These are phyloP conservation scores for Drosophila ochracea DNA, from an alignment of 2,888 invertebrate genomes.

Conservation along the genomic window DNA sequence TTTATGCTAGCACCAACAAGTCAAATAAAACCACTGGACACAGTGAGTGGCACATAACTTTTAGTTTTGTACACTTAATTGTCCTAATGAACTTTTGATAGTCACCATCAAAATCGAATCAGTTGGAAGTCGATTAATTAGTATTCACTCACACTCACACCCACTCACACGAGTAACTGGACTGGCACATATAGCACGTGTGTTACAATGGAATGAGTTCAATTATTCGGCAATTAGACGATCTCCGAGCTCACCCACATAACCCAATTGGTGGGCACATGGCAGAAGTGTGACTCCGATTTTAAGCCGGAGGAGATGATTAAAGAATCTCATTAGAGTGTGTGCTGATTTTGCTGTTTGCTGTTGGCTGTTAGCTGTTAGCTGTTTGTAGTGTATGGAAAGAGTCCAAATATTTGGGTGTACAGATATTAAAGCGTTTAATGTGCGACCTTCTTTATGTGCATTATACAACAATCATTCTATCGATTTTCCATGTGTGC, in stretches of 20 bases:
- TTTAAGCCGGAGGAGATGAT: constrained; percentile 11
- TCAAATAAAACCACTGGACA: constrained; percentile 20
- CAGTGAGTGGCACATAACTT: constrained; percentile 38
- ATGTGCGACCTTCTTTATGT: constrained; percentile 68
- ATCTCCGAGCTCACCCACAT: constrained; percentile 24
- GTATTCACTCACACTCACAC: constrained; percentile 42
- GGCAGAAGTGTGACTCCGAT: constrained; percentile 35
- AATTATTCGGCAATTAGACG: constrained; percentile 79
- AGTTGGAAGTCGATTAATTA: constrained; percentile 81
- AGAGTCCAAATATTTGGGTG: constrained; percentile 70
- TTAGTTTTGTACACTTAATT: constrained; percentile 65
- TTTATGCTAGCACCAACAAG: constrained; percentile 6
- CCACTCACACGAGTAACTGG: constrained; percentile 9
- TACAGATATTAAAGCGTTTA: constrained; percentile 73
- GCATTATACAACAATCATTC: constrained; percentile 77
- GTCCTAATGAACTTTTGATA: constrained; percentile 78
- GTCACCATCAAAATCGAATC: constrained; percentile 79
- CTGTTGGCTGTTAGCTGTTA: too few relatives aligned
- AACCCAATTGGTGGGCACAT: constrained; percentile 29
- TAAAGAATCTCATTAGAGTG: constrained; percentile 25
- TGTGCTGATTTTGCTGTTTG: constrained; percentile 9
- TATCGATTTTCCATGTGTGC: constrained; percentile 76
- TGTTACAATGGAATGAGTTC: constrained; percentile 51
- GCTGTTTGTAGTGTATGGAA: not conserved
- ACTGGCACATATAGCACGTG: constrained; percentile 64